Percentiles rank a stretch among this genome's conserved stretches.
Conservation (phyloP, 2,888 invertebrate species). For the Piscicola geometra region DNA sequence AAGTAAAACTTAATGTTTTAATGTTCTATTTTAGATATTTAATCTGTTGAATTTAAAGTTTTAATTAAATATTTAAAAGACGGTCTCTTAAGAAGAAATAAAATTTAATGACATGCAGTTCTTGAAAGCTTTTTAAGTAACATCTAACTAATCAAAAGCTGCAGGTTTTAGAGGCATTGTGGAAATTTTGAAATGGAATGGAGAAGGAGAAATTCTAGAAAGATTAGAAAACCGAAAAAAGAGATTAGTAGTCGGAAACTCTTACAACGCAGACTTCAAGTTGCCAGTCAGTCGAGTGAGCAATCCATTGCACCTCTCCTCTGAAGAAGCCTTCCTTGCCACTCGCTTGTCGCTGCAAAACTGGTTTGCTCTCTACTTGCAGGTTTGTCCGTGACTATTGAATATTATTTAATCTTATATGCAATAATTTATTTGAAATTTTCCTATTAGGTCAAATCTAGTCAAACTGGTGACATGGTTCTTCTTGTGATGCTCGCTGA, state of each 20-base stretch:
- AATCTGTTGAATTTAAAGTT: no score
- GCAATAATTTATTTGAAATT: background rate
- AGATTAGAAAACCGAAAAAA: background rate
- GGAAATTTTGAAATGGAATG: background rate
- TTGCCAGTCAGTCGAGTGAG: constrained; percentile 4
- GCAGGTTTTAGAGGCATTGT: background rate
- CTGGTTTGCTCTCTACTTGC: constrained; percentile 5
- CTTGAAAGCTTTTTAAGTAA: no score
- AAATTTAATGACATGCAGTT: no score
- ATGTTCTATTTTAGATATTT: no score
- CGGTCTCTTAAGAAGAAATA: no score
- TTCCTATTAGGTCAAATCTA: background rate
- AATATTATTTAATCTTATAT: no score
- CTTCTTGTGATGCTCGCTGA: constrained; percentile 1
- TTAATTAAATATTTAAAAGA: no score
- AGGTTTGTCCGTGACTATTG: background rate
- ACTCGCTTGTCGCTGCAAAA: background rate
- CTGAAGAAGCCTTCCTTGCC: background rate
- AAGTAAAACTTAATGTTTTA: background rate
- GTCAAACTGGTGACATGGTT: background rate
- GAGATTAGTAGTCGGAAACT: background rate
- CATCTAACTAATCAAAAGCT: background rate
- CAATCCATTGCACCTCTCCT: background rate
- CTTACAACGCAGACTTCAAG: background rate
- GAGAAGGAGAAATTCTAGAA: background rate